Evolutionary conservation across 2,113 vertebrate genomes (phyloP).

Genomic region (Chunga burmeisteri): DNA sequence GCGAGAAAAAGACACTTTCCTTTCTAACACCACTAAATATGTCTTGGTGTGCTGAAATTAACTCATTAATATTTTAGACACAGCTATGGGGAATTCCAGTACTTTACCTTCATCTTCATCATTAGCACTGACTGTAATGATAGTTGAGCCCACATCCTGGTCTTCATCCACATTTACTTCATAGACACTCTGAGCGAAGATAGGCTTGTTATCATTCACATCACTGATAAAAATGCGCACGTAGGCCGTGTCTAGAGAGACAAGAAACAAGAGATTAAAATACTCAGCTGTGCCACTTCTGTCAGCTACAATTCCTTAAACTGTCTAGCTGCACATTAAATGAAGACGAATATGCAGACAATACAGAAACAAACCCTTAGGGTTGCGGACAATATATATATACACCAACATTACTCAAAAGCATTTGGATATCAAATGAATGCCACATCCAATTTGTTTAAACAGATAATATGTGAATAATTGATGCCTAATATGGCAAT

Average conservation of each 20-base stretch:
- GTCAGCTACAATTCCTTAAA: slow-evolving; percentile 69
- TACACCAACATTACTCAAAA: slow-evolving; percentile 53
- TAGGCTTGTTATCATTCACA: slow-evolving; percentile 88
- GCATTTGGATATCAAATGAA: slow-evolving; percentile 70
- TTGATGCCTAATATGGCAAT: slow-evolving; percentile 61
- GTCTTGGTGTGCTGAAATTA: background rate
- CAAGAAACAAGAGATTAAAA: slow-evolving; percentile 57
- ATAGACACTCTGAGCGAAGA: slow-evolving; percentile 78
- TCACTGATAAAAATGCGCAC: slow-evolving; percentile 86
- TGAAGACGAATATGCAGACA: slow-evolving; percentile 72
- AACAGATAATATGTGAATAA: slow-evolving; percentile 74
- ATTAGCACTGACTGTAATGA: slow-evolving; percentile 82
- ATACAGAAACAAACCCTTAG: slow-evolving; percentile 63
- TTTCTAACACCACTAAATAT: background rate
- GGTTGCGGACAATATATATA: slow-evolving; percentile 56
- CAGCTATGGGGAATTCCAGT: background rate
- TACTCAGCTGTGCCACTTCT: slow-evolving; percentile 70
- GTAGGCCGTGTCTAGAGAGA: slow-evolving; percentile 81
- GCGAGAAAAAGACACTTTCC: background rate
- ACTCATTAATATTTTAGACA: background rate
- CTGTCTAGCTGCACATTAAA: slow-evolving; percentile 55
- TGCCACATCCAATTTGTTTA: slow-evolving; percentile 72
- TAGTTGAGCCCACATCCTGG: slow-evolving; percentile 80
- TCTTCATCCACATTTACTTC: slow-evolving; percentile 85
- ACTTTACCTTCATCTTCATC: slow-evolving; percentile 87